Conservation (phyloP, 2,888 invertebrate genomes). For the Resseliella maxima region DNA sequence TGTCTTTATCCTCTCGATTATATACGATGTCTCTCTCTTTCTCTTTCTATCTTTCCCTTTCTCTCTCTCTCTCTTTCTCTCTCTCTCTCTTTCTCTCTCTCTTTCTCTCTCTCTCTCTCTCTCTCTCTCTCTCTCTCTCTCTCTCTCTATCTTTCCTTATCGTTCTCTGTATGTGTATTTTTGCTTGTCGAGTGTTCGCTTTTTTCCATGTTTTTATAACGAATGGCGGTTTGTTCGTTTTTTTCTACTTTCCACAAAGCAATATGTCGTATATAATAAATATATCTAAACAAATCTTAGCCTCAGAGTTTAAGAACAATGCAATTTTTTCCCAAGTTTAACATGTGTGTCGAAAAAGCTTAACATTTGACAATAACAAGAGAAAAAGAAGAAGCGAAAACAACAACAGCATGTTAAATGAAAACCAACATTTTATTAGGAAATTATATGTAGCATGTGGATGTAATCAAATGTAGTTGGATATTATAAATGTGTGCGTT, state of each 20-base stretch:
- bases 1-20: constrained; percentile 27
- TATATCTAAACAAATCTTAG: constrained; percentile 47
- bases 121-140: no score
- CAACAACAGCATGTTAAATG: neutral
- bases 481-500: neutral
- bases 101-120: no score
- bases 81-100: no score
- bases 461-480: constrained; percentile 22
- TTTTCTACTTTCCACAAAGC: constrained; percentile 6
- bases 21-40: constrained; percentile 21
- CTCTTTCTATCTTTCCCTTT: no score
- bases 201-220: neutral
- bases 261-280: constrained; percentile 45
- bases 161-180: neutral
- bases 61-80: no score
- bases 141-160: no score
- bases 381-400: neutral
- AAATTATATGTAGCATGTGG: constrained; percentile 31
- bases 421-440: constrained; percentile 15
- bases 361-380: neutral
- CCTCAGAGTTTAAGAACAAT: neutral
- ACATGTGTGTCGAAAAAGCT: constrained; percentile 21
- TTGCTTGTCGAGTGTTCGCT: neutral
- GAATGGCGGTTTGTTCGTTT: constrained; percentile 12
- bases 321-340: constrained; percentile 5